phyloP scores from a whole-genome alignment of 2,888 invertebrate species.

The Cosmia pyralina region DNA sequence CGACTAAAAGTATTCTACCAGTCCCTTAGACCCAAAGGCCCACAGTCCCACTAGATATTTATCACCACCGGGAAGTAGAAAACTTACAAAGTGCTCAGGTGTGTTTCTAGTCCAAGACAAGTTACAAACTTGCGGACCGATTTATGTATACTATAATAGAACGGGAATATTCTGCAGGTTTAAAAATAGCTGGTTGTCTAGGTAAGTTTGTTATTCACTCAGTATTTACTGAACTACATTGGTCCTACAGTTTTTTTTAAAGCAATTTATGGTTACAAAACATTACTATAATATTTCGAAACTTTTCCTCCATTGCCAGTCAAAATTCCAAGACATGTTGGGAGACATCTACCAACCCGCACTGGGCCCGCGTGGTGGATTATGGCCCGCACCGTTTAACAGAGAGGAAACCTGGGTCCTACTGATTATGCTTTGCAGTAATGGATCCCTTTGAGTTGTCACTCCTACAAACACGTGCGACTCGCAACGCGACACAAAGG shows the following conservation, averaged over 20 bases:
- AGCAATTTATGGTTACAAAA: background rate
- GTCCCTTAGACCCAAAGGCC: too few species aligned
- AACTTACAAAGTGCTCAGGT: conserved; percentile 35
- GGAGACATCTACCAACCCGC: too few species aligned
- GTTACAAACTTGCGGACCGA: conserved; percentile 3
- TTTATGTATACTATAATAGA: conserved; percentile 9
- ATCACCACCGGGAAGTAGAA: background rate
- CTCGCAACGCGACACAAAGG: too few species aligned
- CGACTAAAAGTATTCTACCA: background rate
- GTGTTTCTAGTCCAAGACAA: conserved; percentile 16
- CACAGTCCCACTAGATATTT: conserved; percentile 6
- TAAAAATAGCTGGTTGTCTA: background rate
- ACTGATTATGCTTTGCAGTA: too few species aligned
- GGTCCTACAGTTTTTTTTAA: background rate
- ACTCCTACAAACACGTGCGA: too few species aligned
- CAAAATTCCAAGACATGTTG: background rate
- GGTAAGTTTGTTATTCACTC: background rate
- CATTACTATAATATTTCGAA: background rate
- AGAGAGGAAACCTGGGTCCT: too few species aligned
- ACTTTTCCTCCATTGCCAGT: background rate
- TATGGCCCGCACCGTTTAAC: too few species aligned
- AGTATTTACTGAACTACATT: too few species aligned
- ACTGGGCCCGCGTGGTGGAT: too few species aligned
- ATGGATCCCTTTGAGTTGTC: too few species aligned
- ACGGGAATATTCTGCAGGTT: background rate